Evolutionary conservation across 2,113 vertebrate genomes (phyloP), one percentile per base, ranked within the genome.

Genomic region (Syrmaticus mikado): DNA sequence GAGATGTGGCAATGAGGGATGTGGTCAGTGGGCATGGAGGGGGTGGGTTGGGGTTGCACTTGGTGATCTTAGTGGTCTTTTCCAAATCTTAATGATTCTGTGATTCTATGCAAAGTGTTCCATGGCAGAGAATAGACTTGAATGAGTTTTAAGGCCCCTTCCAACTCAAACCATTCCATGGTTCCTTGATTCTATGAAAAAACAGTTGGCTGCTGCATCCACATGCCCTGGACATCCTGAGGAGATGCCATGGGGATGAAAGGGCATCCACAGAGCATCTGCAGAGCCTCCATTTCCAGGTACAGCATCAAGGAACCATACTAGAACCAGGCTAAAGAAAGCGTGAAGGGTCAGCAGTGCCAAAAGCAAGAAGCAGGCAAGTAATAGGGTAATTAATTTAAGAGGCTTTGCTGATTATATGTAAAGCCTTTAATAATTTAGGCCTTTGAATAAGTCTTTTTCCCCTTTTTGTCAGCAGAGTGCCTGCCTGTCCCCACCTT

Each of bases 401-500:
- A 79, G 57, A 78, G 71, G 91, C 88, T 91, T 85, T 79, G 88
- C 88, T 57, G 88, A 5, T 52, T 38, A 61, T 6, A 12, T 5
- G 40, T 6, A 52, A 89, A 86, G 62, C 57, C 62, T 18, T 74
- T 13, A 20, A 28, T 22, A 36, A 36, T 34, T 74, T n/a, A 28
- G 81, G 76, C 58, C 5, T 15, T 11, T 3, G n/a, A 60, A 40
- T 27, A 22, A 3, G 11, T 4, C 58, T 65, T 27, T 65, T 8
- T 11, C 40, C 52, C 5, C 50, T 36, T 27, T 4, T 2, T 6
- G 41, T 45, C 57, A 6, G 50, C 28, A 22, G 19, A 3, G 8
- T 13, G 2, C 2, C 3, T 7, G 2, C 24, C 66, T 38, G 40
- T 24, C 60, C 4, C 3, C 4, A 2, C 24, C 28, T 10, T 8